Evolutionary conservation across 2,113 vertebrate genomes (phyloP), one percentile per base, ranked within the genome.

Genomic region (Pelusios castaneus): DNA sequence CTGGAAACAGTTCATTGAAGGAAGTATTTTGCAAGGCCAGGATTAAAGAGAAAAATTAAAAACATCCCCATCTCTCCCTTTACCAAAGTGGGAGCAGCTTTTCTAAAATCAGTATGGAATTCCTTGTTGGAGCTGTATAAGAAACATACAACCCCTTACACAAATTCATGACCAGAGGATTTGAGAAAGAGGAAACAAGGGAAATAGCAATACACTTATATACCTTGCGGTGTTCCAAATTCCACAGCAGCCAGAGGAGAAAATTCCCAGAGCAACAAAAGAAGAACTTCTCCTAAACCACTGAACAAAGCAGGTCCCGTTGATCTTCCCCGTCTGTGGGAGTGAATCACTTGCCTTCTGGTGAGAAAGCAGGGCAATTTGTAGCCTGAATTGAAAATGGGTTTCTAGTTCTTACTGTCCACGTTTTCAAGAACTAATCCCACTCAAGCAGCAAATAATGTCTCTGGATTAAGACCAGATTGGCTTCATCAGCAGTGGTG

Each of bases 351-450:
- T 41, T 80, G 41, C 38, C 27, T 78, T 87, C 52, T 29, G 27
- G 89, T 88, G 56, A 89, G 81, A 24, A 31, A 56, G n/a, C 60
- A 80, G 55, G 91, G 94, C 94, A 96, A 97, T 97, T 97, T 98
- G 97, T 97, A 98, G 97, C 60, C 63, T 84, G 90, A 96, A 95
- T 97, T 93, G 87, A 79, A 84, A 78, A 49, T 58, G 49, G 6
- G 6, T 87, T 91, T 83, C 63, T 22, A 11, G 21, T 86, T 67
- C 77, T 41, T 14, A 88, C 91, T 45, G 54, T 86, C 92, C 94
- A 93, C 90, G 88, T 89, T 97, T 96, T 91, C 90, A 94, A 75
- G 91, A 93, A 94, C 89, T 95, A 98, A 97, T 96, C 95, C 89
- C 58, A 58, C 12, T 90, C 88, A 84, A 87, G 86, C 89, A 96